Evolutionary conservation across 2,888 invertebrate genomes (phyloP), one percentile per base, ranked within the genome.

Genomic region (Archips xylosteana): DNA sequence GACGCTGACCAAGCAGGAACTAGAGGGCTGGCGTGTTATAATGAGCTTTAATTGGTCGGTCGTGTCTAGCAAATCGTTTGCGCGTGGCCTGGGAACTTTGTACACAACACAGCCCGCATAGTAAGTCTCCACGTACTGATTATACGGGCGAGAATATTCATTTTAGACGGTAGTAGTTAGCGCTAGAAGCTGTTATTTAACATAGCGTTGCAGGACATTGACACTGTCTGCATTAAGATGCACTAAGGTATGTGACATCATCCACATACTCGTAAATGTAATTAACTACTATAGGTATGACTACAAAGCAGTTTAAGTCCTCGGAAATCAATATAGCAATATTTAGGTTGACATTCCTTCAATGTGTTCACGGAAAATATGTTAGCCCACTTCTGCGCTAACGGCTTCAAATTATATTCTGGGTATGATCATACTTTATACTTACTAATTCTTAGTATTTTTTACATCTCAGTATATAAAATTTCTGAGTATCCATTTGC

Each of bases 11-110:
- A 23, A 65, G 74, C 69, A 74, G 74, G 74, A 74, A 74, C 69
- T 73, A 60, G 60, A n/a, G 36, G 63, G 36, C 68, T 42, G 73
- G 74, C 65, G 74, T 74, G 74, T 65, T 71, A 66, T 74, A 71
- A 81, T 83, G 81, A 76, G 77, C 80, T 85, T 85, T 88, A 88
- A 88, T 87, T 88, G 85, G 83, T 78, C 74, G 79, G 80, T 85
- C 86, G 86, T 85, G 86, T 82, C 81, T 79, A 78, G 85, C 82
- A 83, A 85, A 83, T 85, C 81, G 81, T 79, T 78, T 49, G 79
- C 79, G 78, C 80, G 81, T 81, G 83, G 80, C 74, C 71, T 63
- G 13, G 54, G 60, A 36, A 47, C 65, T 59, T 60, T 39, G 13
- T 47, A 5, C 2, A 3, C 3, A 2, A 5, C 2, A 3, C 3